These are phyloP conservation scores for Phyllotreta cruciferae DNA, from an alignment of 2,888 invertebrate genomes.

Conservation along the genomic window DNA sequence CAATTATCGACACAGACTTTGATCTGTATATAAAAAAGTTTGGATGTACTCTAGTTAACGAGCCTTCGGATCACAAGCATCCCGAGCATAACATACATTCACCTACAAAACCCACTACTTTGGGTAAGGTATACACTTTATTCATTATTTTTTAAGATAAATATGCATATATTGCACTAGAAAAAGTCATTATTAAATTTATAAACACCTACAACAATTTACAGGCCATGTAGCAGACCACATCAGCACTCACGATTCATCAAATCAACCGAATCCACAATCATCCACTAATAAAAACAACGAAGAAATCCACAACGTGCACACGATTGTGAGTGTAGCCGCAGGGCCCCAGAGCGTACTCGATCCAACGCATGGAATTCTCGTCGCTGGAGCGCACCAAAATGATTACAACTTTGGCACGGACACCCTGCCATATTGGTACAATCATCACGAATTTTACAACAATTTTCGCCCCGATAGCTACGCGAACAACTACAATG, in stretches of 20 bases:
- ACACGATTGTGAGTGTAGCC: constrained; percentile 50
- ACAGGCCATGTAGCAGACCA: background rate
- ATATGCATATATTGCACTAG: constrained; percentile 4
- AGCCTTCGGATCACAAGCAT: constrained; percentile 31
- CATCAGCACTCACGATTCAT: background rate
- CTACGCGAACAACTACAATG: constrained; percentile 2
- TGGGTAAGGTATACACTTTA: constrained; percentile 18
- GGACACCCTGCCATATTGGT: background rate
- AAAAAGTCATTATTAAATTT: too few relatives aligned
- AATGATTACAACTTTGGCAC: constrained; percentile 8
- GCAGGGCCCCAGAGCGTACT: constrained; percentile 47
- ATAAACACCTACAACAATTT: background rate
- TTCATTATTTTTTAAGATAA: background rate
- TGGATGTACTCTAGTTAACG: constrained; percentile 61
- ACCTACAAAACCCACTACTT: constrained; percentile 28
- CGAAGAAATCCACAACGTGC: constrained; percentile 42
- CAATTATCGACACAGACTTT: constrained; percentile 67
- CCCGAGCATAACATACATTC: constrained; percentile 14
- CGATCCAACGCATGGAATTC: constrained; percentile 50
- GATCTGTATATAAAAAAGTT: constrained; percentile 67
- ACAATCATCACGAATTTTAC: constrained; percentile 5
- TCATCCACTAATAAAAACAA: constrained; percentile 19
- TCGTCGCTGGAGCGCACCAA: constrained; percentile 40
- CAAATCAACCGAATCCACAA: constrained; percentile 17
- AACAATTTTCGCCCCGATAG: background rate